Conservation (phyloP, 2,888 invertebrate species). For the Athripsodes cinereus region DNA sequence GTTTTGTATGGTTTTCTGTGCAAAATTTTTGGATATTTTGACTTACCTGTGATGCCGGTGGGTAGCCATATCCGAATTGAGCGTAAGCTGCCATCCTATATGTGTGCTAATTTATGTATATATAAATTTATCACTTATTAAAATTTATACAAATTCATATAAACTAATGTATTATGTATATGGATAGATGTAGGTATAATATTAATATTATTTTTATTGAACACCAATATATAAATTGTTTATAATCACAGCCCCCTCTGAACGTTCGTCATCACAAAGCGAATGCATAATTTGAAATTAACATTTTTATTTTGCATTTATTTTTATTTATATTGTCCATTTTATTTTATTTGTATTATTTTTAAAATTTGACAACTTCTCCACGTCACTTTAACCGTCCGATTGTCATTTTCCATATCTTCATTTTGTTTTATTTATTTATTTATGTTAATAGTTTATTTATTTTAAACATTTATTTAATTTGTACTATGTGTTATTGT, state of each 20-base stretch:
- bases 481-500: background rate
- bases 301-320: too few species aligned
- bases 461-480: background rate
- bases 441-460: background rate
- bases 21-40: too few species aligned
- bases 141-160: background rate
- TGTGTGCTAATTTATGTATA: background rate
- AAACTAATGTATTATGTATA: background rate
- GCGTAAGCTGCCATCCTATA: constrained; percentile 68
- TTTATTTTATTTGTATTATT: background rate
- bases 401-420: constrained; percentile 6
- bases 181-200: background rate
- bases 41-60: constrained; percentile 87
- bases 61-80: constrained; percentile 89
- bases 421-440: background rate
- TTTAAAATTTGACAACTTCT: background rate
- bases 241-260: constrained; percentile 9
- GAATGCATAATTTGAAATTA: too few species aligned
- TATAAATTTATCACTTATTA: background rate
- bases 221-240: background rate
- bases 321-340: background rate
- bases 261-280: constrained; percentile 13
- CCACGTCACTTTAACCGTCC: constrained; percentile 19
- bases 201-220: too few species aligned
- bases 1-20: too few species aligned